Evolutionary conservation across 2,797 vertebrate genomes (phyloP), one percentile per base, ranked within the genome.

Genomic region (Bradypodion ventrale): DNA sequence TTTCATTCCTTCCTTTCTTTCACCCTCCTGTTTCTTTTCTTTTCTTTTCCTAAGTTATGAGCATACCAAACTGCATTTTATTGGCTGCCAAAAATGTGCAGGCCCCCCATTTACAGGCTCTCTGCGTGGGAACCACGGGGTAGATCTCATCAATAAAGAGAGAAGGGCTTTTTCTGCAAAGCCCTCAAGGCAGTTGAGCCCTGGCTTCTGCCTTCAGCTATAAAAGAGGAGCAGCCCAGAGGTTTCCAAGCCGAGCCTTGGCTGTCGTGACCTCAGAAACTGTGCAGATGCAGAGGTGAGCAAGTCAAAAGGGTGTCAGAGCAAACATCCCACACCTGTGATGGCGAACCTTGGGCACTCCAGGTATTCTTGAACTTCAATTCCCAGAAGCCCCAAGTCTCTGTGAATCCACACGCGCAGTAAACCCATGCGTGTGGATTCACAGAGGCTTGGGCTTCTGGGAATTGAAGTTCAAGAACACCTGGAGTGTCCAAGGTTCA

Each of bases 21-120:
- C 21, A 21, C 16, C 13, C 7, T 29, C 44, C 7, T 7, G 5
- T n/a, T n/a, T 59, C 2, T 27, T 16, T 37, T 27, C 3, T 15
- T 7, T 1, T 40, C 62, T 25, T 15, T 84, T 56, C 62, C 0
- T 0, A 83, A 80, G 37, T 16, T 84, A 25, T 27, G 27, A 72
- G 37, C 68, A 44, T 88, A 85, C 44, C 42, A 77, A 83, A 88
- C 35, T 1, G 2, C 27, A 32, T 44, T 86, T 92, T 56, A 35
- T 35, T 56, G 35, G n/a, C 49, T 6, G 46, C 8, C 0, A 12
- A 56, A 70, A 60, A 65, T 87, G 80, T 78, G 15, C 83, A 87
- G 83, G 49, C 52, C 88, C 83, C 85, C 52, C 32, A 60, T 7
- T 2, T 65, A 83, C 16, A 42, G 13, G 35, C 75, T 79, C 83